Evolutionary conservation across 1,140 invertebrate genomes (phyloP).

Genomic region (Saccostrea cuccullata): DNA sequence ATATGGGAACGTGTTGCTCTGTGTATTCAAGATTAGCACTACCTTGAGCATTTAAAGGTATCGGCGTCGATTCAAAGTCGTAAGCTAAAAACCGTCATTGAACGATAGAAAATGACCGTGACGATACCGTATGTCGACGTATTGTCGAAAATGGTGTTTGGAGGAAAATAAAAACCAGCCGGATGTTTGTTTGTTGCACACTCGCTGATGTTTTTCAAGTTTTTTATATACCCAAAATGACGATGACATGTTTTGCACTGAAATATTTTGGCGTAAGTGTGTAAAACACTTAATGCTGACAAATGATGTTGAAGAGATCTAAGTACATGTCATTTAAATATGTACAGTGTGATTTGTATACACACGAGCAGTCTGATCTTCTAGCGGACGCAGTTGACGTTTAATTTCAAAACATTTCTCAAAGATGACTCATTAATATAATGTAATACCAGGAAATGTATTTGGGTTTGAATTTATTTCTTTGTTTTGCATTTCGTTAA

Average conservation of each 20-base stretch:
- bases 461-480: slow-evolving; percentile 13
- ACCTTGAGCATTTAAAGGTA: not conserved
- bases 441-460: slow-evolving; percentile 2
- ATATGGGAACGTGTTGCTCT: slow-evolving; percentile 35
- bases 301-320: not conserved
- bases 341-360: slow-evolving; percentile 19
- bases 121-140: no score
- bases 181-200: slow-evolving; percentile 11
- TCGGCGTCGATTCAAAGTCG: slow-evolving; percentile 45
- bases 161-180: slow-evolving; percentile 11
- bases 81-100: slow-evolving; percentile 32
- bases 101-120: not conserved
- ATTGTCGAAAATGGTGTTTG: slow-evolving; percentile 22
- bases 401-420: slow-evolving; percentile 9
- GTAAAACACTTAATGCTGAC: no score
- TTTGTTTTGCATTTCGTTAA: slow-evolving; percentile 30
- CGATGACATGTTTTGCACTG: slow-evolving; percentile 37
- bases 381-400: not conserved
- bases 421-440: not conserved
- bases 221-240: not conserved
- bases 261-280: slow-evolving; percentile 1
- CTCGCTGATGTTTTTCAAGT: slow-evolving; percentile 27
- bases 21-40: not conserved
- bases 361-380: not conserved
- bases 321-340: slow-evolving; percentile 6